Base-by-base conservation (phyloP, 1,140 invertebrate species). In the Drosophila bipectinata region DNA sequence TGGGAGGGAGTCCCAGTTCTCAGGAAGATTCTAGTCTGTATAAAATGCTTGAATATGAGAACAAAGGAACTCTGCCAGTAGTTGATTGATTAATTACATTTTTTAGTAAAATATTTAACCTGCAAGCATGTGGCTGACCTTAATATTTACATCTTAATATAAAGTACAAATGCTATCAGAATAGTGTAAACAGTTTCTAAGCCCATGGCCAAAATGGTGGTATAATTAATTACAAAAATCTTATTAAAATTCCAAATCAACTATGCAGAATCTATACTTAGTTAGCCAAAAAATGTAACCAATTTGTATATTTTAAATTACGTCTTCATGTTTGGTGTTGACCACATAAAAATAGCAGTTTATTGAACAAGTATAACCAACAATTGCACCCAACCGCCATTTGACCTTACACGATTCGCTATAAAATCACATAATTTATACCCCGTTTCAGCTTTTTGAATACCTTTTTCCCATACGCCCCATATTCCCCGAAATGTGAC, bases 401-500 rank as follows among this genome's bases (percentile, higher is more conserved):
- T 37, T 51, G 6, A 49, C n/a, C 30, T 51, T 52, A n/a, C 14
- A 9, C 18, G 9, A 26, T 21, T 30, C n/a, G 30, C 6, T 12
- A 6, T 15, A 51, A 21, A 15, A 34, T 34, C 45, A 3, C 1
- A 26, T 37, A 37, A 59, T 37, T 59, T 34, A 37, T 51, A 47
- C 44, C 9, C 44, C 44, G 21, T 51, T 34, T 28, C 28, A 32
- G 21, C 57, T 21, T 21, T 34, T 21, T 34, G 18, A 51, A 26
- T 26, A 26, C 30, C 26, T 7, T 59, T 30, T 48, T 48, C n/a
- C 21, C 21, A 37, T 47, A 15, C 28, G 58, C 44, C 44, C 30
- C 45, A 12, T 30, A 24, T 18, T 58, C 2, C 12, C 10, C 41
- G 34, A 71, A 51, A 45, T 71, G 37, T 26, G 28, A 9, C 32